Evolutionary conservation across 2,888 invertebrate species (phyloP), one percentile per base, ranked within the genome.

Genomic region (Drosophila rellima): DNA sequence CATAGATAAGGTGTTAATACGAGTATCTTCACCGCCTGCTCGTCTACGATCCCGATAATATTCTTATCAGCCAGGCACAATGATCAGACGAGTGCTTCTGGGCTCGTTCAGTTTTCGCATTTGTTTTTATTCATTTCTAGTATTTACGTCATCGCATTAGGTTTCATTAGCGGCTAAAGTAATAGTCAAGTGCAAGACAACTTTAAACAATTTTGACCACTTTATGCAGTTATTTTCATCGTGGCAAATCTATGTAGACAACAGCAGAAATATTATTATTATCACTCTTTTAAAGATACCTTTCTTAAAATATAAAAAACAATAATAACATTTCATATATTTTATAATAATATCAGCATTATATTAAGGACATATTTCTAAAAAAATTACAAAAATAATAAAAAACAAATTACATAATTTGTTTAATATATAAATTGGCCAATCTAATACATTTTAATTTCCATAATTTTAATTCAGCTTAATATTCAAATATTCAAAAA

Each of bases 1-100:
- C 40, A 11, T 15, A 50, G 74, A 75, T 74, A 61, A 54, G 11
- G 35, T 40, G 13, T 47, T 48, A 61, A 66, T 54, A 26, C 26
- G 26, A 26, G 26, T 26, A 50, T 72, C 73, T 65, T 52, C 48
- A 18, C 3, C 23, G 47, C 37, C 52, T 29, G 44, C 52, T 50
- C 31, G 61, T 45, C 52, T n/a, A 42, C 23, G 11, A 39, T 56
- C 47, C 23, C 7, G 45, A 39, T 62, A 2, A 31, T 47, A 48
- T 10, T 11, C 50, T 54, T 54, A 69, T 69, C 54, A 33, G 15
- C 10, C 35, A 29, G 51, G 11, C 50, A 37, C 57, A 57, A 39
- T 2, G 23, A 51, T 59, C 64, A 31, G 42, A 60, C 37, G 45
- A 55, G 42, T 55, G 44, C 39, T 52, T 17, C 42, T 31, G n/a